Conservation (phyloP, 2,113 vertebrate genomes). For the Oreotragus oreotragus region DNA sequence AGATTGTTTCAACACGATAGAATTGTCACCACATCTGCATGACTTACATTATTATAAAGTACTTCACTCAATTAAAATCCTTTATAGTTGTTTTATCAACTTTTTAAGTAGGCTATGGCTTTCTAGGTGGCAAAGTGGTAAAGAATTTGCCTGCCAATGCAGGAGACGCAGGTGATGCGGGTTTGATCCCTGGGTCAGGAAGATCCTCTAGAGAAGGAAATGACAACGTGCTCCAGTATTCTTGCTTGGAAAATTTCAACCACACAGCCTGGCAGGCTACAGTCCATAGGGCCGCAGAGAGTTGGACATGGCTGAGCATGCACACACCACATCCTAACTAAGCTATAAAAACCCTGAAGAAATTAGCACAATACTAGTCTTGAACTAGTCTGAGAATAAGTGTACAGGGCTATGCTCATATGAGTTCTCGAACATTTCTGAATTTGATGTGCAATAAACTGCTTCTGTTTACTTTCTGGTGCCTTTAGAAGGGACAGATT, state of each 20-base stretch:
- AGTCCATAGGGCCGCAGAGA: not conserved
- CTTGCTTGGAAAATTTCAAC: not conserved
- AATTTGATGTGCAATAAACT: not conserved
- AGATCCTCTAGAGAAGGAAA: not conserved
- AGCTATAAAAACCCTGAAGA: not conserved
- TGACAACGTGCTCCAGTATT: not conserved
- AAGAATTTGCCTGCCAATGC: not conserved
- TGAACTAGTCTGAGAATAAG: not conserved
- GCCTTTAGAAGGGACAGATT: not conserved
- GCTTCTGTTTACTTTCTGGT: not conserved
- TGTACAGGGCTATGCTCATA: not conserved
- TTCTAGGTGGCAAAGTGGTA: not conserved
- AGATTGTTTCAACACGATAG: not conserved
- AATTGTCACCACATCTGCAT: not conserved
- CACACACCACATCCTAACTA: not conserved
- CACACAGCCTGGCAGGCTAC: not conserved
- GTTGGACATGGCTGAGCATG: not conserved
- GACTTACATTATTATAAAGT: not conserved
- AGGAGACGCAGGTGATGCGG: not conserved
- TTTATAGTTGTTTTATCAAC: not conserved
- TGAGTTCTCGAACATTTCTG: not conserved
- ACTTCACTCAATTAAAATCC: not conserved
- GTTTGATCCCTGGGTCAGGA: not conserved
- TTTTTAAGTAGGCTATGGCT: not conserved
- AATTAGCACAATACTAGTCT: not conserved